Percentiles rank a stretch among this genome's conserved stretches.
These are phyloP conservation scores for Physocephala rufipes DNA, from an alignment of 2,888 invertebrate genomes.

Conservation along the genomic window DNA sequence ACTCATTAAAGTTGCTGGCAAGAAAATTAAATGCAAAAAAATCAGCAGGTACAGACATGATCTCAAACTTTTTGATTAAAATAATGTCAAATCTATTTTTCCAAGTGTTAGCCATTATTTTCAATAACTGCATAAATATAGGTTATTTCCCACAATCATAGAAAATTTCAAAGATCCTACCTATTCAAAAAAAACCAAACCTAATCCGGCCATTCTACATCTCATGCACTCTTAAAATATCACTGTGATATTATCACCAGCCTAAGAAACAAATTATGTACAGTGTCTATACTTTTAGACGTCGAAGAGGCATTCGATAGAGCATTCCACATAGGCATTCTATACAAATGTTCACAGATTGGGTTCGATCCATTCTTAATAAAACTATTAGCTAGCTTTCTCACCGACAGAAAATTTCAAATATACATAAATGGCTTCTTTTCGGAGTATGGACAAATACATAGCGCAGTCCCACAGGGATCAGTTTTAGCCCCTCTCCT, in stretches of 20 bases:
- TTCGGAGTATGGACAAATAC: slow-evolving; percentile 11
- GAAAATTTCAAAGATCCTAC: too few relatives aligned
- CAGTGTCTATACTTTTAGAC: slow-evolving; percentile 31
- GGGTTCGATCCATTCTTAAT: slow-evolving; percentile 23
- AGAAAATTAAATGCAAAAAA: too few relatives aligned
- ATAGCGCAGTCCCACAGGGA: slow-evolving; percentile 36
- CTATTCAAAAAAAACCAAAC: too few relatives aligned
- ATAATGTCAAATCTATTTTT: too few relatives aligned
- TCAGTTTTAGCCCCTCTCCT: slow-evolving; percentile 31
- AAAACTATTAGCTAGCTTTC: slow-evolving; percentile 10
- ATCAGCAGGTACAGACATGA: too few relatives aligned
- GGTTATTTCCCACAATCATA: too few relatives aligned
- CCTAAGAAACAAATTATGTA: slow-evolving; percentile 19
- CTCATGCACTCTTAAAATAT: slow-evolving; percentile 37
- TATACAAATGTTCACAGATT: slow-evolving; percentile 16
- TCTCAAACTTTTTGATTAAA: too few relatives aligned
- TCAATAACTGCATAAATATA: too few relatives aligned
- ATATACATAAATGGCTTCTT: slow-evolving; percentile 19
- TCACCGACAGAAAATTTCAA: slow-evolving; percentile 25
- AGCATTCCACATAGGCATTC: slow-evolving; percentile 31
- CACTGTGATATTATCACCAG: slow-evolving; percentile 32
- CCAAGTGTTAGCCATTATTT: too few relatives aligned
- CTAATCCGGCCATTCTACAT: slow-evolving; percentile 26
- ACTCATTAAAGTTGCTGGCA: too few relatives aligned
- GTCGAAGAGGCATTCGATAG: slow-evolving; percentile 35